phyloP scores from a whole-genome alignment of 2,797 vertebrate species.

The Babyrousa celebensis region DNA sequence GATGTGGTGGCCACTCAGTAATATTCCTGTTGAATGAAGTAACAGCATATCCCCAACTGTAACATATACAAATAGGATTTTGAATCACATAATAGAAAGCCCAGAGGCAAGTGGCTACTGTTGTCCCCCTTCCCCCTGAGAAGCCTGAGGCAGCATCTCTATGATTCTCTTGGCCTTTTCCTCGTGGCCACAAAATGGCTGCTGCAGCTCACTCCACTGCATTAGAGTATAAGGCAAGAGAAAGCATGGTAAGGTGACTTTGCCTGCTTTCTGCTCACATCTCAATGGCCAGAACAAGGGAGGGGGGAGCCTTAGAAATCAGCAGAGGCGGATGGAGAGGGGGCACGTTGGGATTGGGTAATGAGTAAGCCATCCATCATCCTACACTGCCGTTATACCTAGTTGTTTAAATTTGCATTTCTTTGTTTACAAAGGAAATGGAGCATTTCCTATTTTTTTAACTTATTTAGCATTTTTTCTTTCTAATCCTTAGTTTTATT shows the following conservation, averaged over 20 bases:
- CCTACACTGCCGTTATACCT: too few relatives aligned
- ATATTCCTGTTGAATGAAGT: not conserved
- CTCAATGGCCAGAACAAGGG: not conserved
- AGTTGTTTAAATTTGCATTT: not conserved
- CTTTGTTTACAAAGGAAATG: not conserved
- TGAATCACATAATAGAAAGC: not conserved
- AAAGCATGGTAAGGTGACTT: not conserved
- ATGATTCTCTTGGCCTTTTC: not conserved
- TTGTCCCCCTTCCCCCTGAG: not conserved
- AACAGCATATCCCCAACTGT: not conserved
- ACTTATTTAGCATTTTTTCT: not conserved
- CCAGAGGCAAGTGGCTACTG: not conserved
- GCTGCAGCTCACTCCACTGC: not conserved
- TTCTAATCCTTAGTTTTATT: slow-evolving; percentile 3
- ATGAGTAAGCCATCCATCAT: not conserved
- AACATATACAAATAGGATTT: not conserved
- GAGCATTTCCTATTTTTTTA: not conserved
- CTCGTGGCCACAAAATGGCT: not conserved
- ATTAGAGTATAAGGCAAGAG: not conserved
- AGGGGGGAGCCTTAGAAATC: not conserved
- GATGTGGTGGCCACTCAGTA: not conserved
- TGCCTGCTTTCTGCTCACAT: not conserved
- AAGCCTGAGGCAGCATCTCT: not conserved
- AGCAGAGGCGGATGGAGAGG: not conserved
- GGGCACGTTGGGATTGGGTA: not conserved